These are phyloP conservation scores for Allolobophora icterica DNA, from an alignment of 2,888 invertebrate genomes.

Conservation along the genomic window DNA sequence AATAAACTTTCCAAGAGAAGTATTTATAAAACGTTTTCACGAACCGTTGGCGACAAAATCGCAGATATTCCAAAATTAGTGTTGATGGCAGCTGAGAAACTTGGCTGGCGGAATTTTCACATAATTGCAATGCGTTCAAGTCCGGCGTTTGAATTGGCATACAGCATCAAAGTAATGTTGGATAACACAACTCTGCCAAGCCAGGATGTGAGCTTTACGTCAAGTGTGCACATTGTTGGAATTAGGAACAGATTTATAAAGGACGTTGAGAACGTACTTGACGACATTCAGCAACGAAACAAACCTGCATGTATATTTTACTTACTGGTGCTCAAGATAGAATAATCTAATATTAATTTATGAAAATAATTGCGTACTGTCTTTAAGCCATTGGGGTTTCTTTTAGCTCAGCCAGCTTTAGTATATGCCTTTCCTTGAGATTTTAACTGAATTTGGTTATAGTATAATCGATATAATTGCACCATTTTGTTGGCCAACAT, in stretches of 20 bases:
- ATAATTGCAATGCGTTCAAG: background rate
- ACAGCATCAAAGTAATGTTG: background rate
- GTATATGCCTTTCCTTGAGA: background rate
- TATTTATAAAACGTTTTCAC: background rate
- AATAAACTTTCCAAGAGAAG: background rate
- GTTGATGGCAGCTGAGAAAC: background rate
- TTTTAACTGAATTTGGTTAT: background rate
- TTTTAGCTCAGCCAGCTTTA: background rate
- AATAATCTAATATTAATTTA: background rate
- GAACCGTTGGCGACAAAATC: background rate
- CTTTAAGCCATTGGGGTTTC: too few relatives aligned
- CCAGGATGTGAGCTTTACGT: background rate
- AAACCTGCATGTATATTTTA: constrained; percentile 1
- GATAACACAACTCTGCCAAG: background rate
- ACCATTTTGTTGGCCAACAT: background rate
- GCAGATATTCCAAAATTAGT: background rate
- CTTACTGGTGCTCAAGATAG: background rate
- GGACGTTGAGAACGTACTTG: background rate
- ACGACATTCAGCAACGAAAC: background rate
- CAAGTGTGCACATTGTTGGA: background rate
- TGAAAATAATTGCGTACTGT: background rate
- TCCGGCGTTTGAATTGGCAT: background rate
- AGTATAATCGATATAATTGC: background rate
- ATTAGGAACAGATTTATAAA: background rate
- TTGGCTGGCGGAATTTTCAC: constrained; percentile 11